Evolutionary conservation across 2,888 invertebrate species (phyloP).

Genomic region (Drosophila eohydei): DNA sequence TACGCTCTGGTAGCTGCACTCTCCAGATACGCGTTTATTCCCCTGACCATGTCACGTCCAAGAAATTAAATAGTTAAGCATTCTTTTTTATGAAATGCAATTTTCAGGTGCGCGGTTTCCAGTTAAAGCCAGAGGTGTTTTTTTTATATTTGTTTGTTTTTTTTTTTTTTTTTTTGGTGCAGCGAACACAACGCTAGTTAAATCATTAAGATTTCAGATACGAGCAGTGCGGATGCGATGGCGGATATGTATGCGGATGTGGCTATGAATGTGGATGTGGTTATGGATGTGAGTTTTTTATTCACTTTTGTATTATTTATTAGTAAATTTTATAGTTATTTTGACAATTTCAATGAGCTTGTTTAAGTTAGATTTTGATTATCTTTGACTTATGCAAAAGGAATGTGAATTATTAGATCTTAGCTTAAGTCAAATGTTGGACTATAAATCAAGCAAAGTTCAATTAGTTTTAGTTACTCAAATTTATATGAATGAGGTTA

Average conservation of each 20-base stretch:
- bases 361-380: not conserved
- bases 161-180: conserved; percentile 16
- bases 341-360: not conserved
- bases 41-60: conserved; percentile 59
- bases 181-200: conserved; percentile 51
- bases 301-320: not conserved
- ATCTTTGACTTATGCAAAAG: not conserved
- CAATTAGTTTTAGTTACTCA: not conserved
- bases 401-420: not conserved
- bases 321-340: not conserved
- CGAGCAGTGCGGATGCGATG: conserved; percentile 19
- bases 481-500: not conserved
- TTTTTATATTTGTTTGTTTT: not conserved
- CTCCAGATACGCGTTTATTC: conserved; percentile 2
- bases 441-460: not conserved
- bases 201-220: conserved; percentile 57
- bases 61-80: conserved; percentile 69
- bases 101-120: conserved; percentile 38
- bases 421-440: not conserved
- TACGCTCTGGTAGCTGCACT: not conserved
- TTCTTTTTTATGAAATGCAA: conserved; percentile 50
- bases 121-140: conserved; percentile 9
- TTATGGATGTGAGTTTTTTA: not conserved
- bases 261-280: conserved; percentile 5
- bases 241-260: conserved; percentile 13